Evolutionary conservation across 64 coral and sea anemone genomes (phyloP).

Genomic region (Porites lutea): DNA sequence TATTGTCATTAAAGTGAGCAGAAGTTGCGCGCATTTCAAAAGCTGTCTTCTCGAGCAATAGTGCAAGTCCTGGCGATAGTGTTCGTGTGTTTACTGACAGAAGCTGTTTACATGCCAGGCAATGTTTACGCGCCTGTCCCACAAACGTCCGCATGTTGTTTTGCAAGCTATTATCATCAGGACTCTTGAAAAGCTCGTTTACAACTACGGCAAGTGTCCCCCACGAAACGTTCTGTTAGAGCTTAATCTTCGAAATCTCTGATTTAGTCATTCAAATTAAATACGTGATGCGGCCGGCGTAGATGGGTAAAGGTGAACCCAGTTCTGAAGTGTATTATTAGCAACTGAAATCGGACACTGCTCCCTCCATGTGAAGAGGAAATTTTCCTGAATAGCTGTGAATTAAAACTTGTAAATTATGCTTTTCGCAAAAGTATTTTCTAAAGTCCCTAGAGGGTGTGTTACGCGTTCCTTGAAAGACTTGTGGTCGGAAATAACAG

Average conservation of each 20-base stretch:
- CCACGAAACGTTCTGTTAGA: constrained; percentile 34
- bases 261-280: constrained; percentile 43
- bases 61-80: background rate
- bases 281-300: constrained; percentile 16
- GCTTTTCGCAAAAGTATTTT: background rate
- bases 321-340: background rate
- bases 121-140: constrained; percentile 60
- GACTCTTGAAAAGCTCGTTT: constrained; percentile 55
- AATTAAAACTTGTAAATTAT: background rate
- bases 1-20: constrained; percentile 51
- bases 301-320: constrained; percentile 17
- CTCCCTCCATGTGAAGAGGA: constrained; percentile 4
- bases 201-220: constrained; percentile 63
- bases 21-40: constrained; percentile 38
- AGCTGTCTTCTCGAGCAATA: background rate
- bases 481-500: background rate
- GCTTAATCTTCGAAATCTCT: constrained; percentile 39
- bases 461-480: background rate
- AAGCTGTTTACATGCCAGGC: constrained; percentile 41
- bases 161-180: constrained; percentile 52
- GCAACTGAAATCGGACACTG: constrained; percentile 52
- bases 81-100: constrained; percentile 49
- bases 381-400: background rate
- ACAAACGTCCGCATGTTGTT: constrained; percentile 34
- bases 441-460: no score